Percentiles rank a stretch among this genome's conserved stretches.
Conservation (phyloP, 2,797 vertebrate species). For the Cossypha caffra region DNA sequence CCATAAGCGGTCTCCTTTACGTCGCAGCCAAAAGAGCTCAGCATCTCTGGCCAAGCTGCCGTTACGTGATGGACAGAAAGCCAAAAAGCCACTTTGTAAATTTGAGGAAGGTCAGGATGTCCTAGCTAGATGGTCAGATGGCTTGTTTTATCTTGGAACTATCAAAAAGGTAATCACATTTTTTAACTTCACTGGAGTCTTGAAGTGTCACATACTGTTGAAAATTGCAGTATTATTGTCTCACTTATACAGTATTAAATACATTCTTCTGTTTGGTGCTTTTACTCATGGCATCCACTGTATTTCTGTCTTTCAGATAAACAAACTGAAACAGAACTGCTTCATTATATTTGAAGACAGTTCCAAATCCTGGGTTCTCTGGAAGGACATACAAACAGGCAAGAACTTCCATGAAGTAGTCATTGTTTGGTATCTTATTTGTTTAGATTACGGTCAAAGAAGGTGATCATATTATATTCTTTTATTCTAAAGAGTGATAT, state of each 20-base stretch:
- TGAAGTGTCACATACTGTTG: neutral
- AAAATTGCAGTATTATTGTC: neutral
- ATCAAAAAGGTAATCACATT: slow-evolving; percentile 89
- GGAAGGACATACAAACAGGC: slow-evolving; percentile 99
- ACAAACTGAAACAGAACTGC: slow-evolving; percentile 93
- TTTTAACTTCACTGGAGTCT: neutral
- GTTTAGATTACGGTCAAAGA: neutral
- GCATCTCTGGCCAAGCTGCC: slow-evolving; percentile 85
- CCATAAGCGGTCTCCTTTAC: slow-evolving; percentile 88
- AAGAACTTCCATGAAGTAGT: slow-evolving; percentile 63
- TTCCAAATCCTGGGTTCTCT: slow-evolving; percentile 98
- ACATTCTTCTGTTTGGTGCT: neutral
- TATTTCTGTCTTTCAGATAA: slow-evolving; percentile 85
- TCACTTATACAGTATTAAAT: neutral
- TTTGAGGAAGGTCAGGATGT: slow-evolving; percentile 98
- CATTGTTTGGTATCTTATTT: slow-evolving; percentile 40
- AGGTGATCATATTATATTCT: neutral
- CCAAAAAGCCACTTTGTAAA: slow-evolving; percentile 87
- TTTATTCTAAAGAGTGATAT: neutral
- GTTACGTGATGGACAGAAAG: slow-evolving; percentile 87
- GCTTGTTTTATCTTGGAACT: slow-evolving; percentile 98
- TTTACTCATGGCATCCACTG: neutral
- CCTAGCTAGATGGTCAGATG: slow-evolving; percentile 98
- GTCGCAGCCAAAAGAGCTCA: slow-evolving; percentile 85
- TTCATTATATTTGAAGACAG: slow-evolving; percentile 98